Percentiles rank a stretch among this genome's conserved stretches.
These are phyloP conservation scores for Ibidorhyncha struthersii DNA, from an alignment of 2,113 vertebrate species.

Conservation along the genomic window DNA sequence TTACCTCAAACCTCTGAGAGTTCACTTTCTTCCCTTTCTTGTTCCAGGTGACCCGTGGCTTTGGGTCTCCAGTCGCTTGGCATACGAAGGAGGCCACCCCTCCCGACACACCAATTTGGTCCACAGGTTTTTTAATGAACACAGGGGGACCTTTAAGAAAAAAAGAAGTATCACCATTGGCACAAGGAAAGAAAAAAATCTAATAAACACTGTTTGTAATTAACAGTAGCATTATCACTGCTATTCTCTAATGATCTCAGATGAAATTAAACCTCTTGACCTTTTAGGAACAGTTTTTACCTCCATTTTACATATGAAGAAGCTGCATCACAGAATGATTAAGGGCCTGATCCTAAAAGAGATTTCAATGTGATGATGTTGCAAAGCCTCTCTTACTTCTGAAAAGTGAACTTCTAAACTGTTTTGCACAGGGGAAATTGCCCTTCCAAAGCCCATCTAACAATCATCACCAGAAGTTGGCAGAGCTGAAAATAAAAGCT, in stretches of 20 bases:
- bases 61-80: constrained; percentile 93
- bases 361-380: background rate
- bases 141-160: constrained; percentile 76
- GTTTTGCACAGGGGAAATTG: background rate
- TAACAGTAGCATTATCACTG: background rate
- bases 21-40: constrained; percentile 99
- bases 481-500: background rate
- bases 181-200: background rate
- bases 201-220: background rate
- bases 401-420: background rate
- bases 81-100: constrained; percentile 99
- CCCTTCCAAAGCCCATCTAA: background rate
- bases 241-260: background rate
- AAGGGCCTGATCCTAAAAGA: background rate
- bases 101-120: constrained; percentile 96
- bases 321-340: background rate
- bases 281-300: background rate
- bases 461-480: background rate
- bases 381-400: background rate
- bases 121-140: constrained; percentile 91
- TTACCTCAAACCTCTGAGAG: constrained; percentile 97
- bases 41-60: constrained; percentile 96
- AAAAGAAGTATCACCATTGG: background rate
- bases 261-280: background rate
- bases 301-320: background rate